A percentile compares a stretch with the other conserved stretches of the same genome.
Evolutionary conservation across 1,140 invertebrate species (phyloP).

Genomic region (Drosophila ironensis): DNA sequence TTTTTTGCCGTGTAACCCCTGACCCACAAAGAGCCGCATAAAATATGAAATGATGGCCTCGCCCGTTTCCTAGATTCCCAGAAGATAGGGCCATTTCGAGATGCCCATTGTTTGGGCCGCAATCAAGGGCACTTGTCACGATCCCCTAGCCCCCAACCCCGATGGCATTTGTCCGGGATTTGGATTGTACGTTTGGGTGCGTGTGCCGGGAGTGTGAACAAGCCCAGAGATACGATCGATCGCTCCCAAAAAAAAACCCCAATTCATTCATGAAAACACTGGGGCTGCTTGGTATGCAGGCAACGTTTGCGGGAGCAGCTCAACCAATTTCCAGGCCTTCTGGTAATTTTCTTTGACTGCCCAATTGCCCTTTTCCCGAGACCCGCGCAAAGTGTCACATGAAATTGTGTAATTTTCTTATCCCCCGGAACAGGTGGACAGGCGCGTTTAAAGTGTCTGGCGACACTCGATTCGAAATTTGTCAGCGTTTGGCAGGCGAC

Average conservation of each 20-base stretch:
- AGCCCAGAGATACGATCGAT: constrained; percentile 24
- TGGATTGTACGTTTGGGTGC: not conserved
- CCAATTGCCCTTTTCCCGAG: constrained; percentile 21
- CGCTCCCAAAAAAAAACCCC: not conserved
- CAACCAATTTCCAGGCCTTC: not conserved
- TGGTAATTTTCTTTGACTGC: constrained; percentile 33
- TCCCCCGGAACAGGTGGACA: constrained; percentile 16
- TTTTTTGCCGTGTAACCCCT: no score
- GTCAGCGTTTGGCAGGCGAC: constrained; percentile 55
- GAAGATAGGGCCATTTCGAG: not conserved
- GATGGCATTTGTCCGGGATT: no score
- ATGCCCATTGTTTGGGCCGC: not conserved
- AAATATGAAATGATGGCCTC: constrained; percentile 8
- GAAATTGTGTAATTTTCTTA: constrained; percentile 78
- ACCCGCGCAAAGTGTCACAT: constrained; percentile 63
- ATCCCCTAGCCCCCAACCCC: constrained; percentile 1
- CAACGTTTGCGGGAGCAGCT: not conserved
- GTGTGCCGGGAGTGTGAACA: constrained; percentile 6
- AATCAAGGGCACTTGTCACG: constrained; percentile 34
- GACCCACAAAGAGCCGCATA: not conserved
- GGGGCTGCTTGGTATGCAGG: constrained; percentile 25
- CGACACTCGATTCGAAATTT: constrained; percentile 45
- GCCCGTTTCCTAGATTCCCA: constrained; percentile 15
- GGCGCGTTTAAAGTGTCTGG: constrained; percentile 68
- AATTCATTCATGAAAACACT: constrained; percentile 30